Base-by-base conservation (phyloP, 2,888 invertebrate species). In the Conomelus anceps region DNA sequence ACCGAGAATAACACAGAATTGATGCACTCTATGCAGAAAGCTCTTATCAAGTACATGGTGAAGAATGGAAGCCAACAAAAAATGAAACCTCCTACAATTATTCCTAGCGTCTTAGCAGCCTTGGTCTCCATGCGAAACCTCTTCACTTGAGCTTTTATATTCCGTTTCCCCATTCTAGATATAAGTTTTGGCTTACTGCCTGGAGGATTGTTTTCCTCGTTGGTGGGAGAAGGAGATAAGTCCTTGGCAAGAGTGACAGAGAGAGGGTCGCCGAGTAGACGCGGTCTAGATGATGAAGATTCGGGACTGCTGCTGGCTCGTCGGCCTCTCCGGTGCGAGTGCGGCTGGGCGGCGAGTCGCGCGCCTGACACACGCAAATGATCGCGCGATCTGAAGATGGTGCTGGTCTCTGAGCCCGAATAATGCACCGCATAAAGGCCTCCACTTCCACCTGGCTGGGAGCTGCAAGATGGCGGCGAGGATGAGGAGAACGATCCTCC, bases 31-130 rank as follows among this genome's bases (percentile, higher is more conserved):
- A 95, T 96, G 93, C 97, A 98, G 93, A 98, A 98, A 0, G 98
- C 98, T 17, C 98, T 95, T 89, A 98, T 95, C 87, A 98, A 95
- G 93, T 99, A 99, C 94, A 98, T 97, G 86, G 98, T 98, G 94
- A 99, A 98, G 94, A 99, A 99, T 0, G 99, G 99, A 89, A 98
- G 95, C 99, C 99, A 99, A 93, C 99, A 99, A 92, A 97, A 95
- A 89, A 99, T 98, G 94, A 99, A 99, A 86, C 98, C 97, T 0
- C 99, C 99, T 3, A 99, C 99, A 91, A 99, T 99, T 91, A 99
- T 98, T 90, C 98, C 99, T 89, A 99, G 94, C 0, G 99, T 99
- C 93, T 99, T 99, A 0, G 99, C 98, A 0, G 99, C 99, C 94
- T 99, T 99, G 0, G 98, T 98, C 93, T 99, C 99, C 96, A 98